These are phyloP conservation scores for Tortrix viridana DNA, from an alignment of 2,888 invertebrate species.

Conservation along the genomic window DNA sequence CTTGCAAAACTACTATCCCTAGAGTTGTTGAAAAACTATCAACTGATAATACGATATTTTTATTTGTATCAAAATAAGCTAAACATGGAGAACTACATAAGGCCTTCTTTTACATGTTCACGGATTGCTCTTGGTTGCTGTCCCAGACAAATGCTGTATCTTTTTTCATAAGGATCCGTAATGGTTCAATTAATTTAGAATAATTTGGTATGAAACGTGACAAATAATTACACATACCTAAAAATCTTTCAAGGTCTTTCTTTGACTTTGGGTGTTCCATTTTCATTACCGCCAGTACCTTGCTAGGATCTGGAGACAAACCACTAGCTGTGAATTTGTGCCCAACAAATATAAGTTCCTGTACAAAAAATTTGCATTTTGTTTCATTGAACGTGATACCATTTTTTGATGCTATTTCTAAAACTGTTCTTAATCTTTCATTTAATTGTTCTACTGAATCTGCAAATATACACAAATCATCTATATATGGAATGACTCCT, in stretches of 20 bases:
- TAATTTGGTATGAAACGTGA: slow-evolving; percentile 36
- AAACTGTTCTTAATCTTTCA: slow-evolving; percentile 12
- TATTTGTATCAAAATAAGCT: slow-evolving; percentile 27
- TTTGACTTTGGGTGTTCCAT: slow-evolving; percentile 34
- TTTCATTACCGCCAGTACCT: slow-evolving; percentile 31
- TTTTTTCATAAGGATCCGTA: slow-evolving; percentile 32
- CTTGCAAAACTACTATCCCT: slow-evolving; percentile 38
- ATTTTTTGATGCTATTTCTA: slow-evolving; percentile 6
- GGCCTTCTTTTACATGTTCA: slow-evolving; percentile 26
- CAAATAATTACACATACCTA: slow-evolving; percentile 39
- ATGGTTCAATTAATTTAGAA: slow-evolving; percentile 27
- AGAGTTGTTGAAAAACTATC: slow-evolving; percentile 28
- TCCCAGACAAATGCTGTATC: slow-evolving; percentile 30
- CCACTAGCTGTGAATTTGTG: slow-evolving; percentile 31
- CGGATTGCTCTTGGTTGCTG: slow-evolving; percentile 32
- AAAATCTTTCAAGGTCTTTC: slow-evolving; percentile 34
- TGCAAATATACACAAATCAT: slow-evolving; percentile 23
- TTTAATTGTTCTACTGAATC: slow-evolving; percentile 7
- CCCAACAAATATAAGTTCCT: slow-evolving; percentile 27
- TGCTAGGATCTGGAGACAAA: slow-evolving; percentile 26
- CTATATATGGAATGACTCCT: slow-evolving; percentile 22
- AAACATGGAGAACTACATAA: slow-evolving; percentile 32
- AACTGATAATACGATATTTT: slow-evolving; percentile 25
- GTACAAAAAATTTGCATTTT: slow-evolving; percentile 25
- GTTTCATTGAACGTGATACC: slow-evolving; percentile 28